Evolutionary conservation across 1,140 invertebrate species (phyloP).

Genomic region (Batillaria attramentaria): DNA sequence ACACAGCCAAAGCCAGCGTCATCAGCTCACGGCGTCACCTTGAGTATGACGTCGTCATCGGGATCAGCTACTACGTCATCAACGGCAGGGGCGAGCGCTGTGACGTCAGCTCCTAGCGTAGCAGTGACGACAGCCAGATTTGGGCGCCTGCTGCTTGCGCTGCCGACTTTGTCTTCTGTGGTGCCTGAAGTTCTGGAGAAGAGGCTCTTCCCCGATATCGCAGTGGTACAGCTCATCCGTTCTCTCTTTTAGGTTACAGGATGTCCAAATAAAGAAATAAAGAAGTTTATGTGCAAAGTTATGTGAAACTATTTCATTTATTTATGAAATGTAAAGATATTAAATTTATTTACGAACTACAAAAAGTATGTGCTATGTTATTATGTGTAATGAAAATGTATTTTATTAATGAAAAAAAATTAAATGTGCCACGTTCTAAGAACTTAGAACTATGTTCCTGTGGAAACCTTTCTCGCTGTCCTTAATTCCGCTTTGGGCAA

Average conservation of each 20-base stretch:
- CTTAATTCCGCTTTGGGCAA: neutral
- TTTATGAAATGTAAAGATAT: neutral
- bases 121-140: conserved; percentile 79
- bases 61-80: neutral
- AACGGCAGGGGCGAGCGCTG: neutral
- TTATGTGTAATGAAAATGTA: neutral
- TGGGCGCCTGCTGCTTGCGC: conserved; percentile 83
- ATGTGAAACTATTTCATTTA: neutral
- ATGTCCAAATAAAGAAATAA: neutral
- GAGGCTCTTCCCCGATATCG: conserved; percentile 89
- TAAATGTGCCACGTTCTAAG: neutral
- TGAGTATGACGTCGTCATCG: conserved; percentile 1
- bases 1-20: conserved; percentile 1
- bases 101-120: neutral
- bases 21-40: conserved; percentile 1
- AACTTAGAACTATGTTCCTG: neutral
- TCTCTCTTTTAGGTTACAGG: conserved; percentile 17
- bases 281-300: neutral
- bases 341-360: neutral
- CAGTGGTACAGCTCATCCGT: conserved; percentile 27
- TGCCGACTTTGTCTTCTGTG: conserved; percentile 81
- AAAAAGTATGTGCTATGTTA: neutral
- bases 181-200: conserved; percentile 83
- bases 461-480: neutral
- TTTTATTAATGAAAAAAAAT: neutral